Percentiles rank a stretch among this genome's conserved stretches.
phyloP scores from a whole-genome alignment of 2,888 invertebrate species.

The Macaria liturata region DNA sequence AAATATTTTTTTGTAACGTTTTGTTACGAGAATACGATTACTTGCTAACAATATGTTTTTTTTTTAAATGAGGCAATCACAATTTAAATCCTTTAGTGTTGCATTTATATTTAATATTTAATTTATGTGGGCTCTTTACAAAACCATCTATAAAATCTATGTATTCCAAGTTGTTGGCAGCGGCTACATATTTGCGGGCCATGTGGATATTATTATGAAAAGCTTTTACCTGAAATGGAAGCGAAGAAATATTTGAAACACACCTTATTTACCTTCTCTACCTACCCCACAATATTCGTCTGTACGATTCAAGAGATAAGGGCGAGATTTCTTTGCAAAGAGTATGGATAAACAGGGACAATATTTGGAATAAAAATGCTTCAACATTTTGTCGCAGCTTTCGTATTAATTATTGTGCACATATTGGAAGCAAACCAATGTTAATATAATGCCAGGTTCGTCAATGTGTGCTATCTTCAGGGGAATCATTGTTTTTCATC shows the following conservation, averaged over 20 bases:
- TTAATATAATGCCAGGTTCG: slow-evolving; percentile 6
- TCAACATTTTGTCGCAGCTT: slow-evolving; percentile 18
- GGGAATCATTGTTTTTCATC: slow-evolving; percentile 8
- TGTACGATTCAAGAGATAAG: not conserved
- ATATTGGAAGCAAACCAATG: slow-evolving; percentile 9
- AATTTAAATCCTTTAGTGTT: no score
- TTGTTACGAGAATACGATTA: no score
- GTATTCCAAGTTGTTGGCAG: slow-evolving; percentile 36
- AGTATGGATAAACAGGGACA: not conserved
- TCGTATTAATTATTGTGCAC: slow-evolving; percentile 18
- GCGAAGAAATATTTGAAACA: slow-evolving; percentile 43
- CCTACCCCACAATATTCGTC: not conserved
- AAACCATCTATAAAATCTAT: no score
- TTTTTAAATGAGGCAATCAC: no score
- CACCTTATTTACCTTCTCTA: slow-evolving; percentile 41
- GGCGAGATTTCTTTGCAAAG: slow-evolving; percentile 1
- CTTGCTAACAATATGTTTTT: no score
- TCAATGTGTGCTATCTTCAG: slow-evolving; percentile 7
- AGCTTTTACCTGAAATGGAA: slow-evolving; percentile 59
- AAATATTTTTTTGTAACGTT: no score
- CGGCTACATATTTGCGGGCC: slow-evolving; percentile 50
- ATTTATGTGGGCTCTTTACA: no score
- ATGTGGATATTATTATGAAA: slow-evolving; percentile 51
- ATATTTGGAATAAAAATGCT: slow-evolving; percentile 14
- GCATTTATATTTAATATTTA: no score